These are phyloP conservation scores for Smutsia temminckii DNA, from an alignment of 2,797 vertebrate species.

Conservation along the genomic window DNA sequence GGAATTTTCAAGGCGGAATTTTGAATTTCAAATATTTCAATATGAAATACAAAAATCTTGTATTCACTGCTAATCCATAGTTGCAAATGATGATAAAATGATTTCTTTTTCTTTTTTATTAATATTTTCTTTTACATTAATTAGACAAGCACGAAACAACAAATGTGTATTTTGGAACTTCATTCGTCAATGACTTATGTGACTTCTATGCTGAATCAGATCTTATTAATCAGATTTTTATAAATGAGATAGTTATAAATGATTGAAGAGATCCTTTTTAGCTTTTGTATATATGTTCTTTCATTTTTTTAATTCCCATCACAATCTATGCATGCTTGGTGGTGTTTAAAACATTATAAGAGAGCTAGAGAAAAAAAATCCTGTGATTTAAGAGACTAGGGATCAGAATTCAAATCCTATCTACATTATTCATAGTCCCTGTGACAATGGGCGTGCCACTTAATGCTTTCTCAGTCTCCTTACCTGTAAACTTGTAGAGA, in stretches of 20 bases:
- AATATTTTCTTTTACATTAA: background rate
- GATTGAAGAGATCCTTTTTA: background rate
- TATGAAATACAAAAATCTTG: background rate
- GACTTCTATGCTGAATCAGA: background rate
- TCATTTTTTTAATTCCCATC: background rate
- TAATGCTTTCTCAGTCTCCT: background rate
- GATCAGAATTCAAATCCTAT: slow-evolving; percentile 36
- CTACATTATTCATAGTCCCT: slow-evolving; percentile 25
- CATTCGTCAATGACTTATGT: background rate
- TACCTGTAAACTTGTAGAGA: background rate
- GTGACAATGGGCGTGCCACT: background rate
- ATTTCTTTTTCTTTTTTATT: background rate
- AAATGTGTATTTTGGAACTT: background rate
- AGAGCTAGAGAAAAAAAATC: background rate
- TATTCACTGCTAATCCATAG: background rate
- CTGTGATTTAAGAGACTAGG: background rate
- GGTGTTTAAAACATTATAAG: background rate
- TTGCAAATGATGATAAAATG: background rate
- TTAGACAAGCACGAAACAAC: background rate
- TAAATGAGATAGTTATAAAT: background rate
- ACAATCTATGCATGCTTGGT: background rate
- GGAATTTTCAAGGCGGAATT: background rate
- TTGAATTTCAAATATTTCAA: too few relatives aligned
- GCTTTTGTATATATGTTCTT: background rate
- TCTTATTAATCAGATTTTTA: background rate